These are phyloP conservation scores for Nymphalis polychloros DNA, from an alignment of 2,888 invertebrate genomes.

Conservation along the genomic window DNA sequence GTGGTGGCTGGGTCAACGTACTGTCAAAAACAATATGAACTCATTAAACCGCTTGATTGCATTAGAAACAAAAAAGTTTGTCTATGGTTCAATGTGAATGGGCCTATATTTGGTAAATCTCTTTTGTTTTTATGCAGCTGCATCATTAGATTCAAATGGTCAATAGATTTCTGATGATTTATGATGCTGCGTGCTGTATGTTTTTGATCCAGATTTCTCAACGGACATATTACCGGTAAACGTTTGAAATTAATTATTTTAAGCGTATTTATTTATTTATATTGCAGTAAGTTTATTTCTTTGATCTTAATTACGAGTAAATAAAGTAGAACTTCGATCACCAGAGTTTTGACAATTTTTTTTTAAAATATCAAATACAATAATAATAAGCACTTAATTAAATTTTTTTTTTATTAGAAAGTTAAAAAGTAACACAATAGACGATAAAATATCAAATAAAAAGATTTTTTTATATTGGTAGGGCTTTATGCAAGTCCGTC, in stretches of 20 bases:
- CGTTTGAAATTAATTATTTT: background rate
- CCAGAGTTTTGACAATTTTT: no score
- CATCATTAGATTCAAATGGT: conserved; percentile 42
- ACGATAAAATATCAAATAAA: no score
- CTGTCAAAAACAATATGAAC: conserved; percentile 64
- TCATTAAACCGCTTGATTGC: conserved; percentile 53
- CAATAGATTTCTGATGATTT: conserved; percentile 24
- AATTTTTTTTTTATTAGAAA: no score
- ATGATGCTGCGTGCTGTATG: background rate
- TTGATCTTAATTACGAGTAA: no score
- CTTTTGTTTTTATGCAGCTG: conserved; percentile 67
- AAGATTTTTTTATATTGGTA: no score
- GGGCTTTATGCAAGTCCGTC: no score
- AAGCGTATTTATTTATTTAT: background rate
- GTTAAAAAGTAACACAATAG: no score
- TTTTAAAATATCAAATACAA: no score
- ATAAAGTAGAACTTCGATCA: no score
- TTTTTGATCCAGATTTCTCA: background rate
- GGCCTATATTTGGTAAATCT: conserved; percentile 44
- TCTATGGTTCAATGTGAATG: conserved; percentile 35
- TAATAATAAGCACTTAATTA: no score
- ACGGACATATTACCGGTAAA: background rate
- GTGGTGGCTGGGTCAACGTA: conserved; percentile 67
- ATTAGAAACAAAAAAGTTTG: conserved; percentile 44
- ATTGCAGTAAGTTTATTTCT: no score